A percentile compares a stretch with the other conserved stretches of the same genome.
phyloP scores from a whole-genome alignment of 2,113 vertebrate species.

The Rhinichthys klamathensis region DNA sequence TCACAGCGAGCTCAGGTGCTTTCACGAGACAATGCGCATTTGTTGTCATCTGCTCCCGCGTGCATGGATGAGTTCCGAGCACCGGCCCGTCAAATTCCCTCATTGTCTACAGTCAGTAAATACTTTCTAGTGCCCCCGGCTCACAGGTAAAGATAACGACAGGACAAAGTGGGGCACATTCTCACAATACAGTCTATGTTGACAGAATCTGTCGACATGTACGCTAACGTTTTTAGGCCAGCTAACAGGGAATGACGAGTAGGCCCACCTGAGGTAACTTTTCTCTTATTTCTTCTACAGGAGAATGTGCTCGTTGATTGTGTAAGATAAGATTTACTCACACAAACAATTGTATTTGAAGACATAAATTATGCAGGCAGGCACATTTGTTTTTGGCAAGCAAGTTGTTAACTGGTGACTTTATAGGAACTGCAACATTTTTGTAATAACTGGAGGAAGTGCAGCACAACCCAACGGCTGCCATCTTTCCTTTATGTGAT shows the following conservation, averaged over 20 bases:
- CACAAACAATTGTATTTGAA: not conserved
- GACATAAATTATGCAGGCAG: not conserved
- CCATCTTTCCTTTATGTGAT: not conserved
- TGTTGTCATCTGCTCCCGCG: conserved; percentile 36
- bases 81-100: conserved; percentile 59
- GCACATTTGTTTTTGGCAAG: no score
- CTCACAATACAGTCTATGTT: conserved; percentile 37
- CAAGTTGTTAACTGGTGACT: not conserved
- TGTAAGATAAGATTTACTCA: not conserved
- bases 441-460: not conserved
- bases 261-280: conserved; percentile 1
- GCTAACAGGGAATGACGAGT: conserved; percentile 59
- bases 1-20: conserved; percentile 29
- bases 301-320: not conserved
- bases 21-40: conserved; percentile 32
- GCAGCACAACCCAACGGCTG: not conserved
- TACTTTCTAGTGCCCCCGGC: conserved; percentile 41
- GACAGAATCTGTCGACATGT: conserved; percentile 20
- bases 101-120: conserved; percentile 60
- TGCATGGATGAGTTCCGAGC: conserved; percentile 37
- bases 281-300: not conserved
- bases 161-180: conserved; percentile 26
- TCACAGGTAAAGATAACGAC: conserved; percentile 22
- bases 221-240: not conserved
- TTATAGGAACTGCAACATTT: not conserved